Evolutionary conservation across 1,140 invertebrate genomes (phyloP).

Genomic region (Pogonomyrmex barbatus): DNA sequence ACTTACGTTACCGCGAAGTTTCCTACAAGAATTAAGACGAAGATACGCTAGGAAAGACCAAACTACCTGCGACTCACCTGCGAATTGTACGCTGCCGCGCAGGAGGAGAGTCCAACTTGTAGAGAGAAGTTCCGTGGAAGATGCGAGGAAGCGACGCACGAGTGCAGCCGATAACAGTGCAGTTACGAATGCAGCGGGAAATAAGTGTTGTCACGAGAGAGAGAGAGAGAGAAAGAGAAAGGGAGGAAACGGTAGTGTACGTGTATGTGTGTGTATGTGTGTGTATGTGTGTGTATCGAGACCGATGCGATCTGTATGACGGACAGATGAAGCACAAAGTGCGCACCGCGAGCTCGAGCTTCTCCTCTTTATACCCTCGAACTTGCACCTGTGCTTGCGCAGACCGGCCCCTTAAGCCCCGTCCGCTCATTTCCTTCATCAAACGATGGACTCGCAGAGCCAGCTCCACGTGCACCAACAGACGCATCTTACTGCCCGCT

Average conservation of each 20-base stretch:
- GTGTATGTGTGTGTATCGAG: background rate
- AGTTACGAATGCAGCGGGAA: background rate
- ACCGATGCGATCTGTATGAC: conserved; percentile 72
- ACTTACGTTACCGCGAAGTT: conserved; percentile 16
- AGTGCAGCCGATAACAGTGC: background rate
- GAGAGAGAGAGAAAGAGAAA: background rate
- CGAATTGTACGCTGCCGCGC: background rate
- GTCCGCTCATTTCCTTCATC: conserved; percentile 62
- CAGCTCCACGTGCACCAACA: conserved; percentile 49
- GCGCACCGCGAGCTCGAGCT: conserved; percentile 79
- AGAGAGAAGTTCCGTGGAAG: conserved; percentile 5
- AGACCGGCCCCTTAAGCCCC: conserved; percentile 73
- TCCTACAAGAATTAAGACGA: background rate
- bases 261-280: no score
- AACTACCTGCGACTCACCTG: conserved; percentile 21
- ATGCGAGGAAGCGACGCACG: conserved; percentile 7
- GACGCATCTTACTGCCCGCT: background rate
- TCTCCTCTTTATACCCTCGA: conserved; percentile 83
- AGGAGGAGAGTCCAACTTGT: conserved; percentile 39
- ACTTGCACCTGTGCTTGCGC: conserved; percentile 83
- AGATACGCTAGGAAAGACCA: background rate
- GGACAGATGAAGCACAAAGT: conserved; percentile 83
- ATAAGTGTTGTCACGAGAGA: background rate
- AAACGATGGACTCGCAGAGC: background rate
- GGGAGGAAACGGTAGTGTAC: background rate